phyloP scores from a whole-genome alignment of 2,113 vertebrate genomes.

The Ramphastos sulfuratus region DNA sequence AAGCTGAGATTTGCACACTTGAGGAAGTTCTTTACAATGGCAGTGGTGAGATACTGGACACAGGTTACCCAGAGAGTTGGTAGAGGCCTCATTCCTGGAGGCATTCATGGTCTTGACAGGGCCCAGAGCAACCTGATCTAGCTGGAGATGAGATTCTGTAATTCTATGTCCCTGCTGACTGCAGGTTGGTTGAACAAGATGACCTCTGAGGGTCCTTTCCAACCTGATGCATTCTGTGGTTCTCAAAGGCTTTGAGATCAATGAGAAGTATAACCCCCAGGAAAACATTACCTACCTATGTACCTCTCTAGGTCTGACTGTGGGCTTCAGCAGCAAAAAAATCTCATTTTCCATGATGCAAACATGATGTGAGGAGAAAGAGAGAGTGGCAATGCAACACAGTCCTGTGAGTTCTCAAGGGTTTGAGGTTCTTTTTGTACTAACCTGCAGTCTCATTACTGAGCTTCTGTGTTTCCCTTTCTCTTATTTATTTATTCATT shows the following conservation, averaged over 20 bases:
- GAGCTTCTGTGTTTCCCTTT: not conserved
- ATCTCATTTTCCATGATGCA: not conserved
- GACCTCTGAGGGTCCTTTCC: too few species aligned
- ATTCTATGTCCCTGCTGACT: too few species aligned
- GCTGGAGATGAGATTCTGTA: too few species aligned
- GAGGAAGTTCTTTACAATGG: not conserved
- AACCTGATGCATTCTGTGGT: not conserved
- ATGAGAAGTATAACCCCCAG: not conserved
- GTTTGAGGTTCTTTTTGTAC: not conserved
- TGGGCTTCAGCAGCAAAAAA: not conserved
- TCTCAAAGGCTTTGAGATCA: not conserved
- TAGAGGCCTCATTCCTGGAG: too few species aligned
- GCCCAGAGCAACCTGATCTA: too few species aligned
- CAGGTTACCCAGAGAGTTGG: too few species aligned
- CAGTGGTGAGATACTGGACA: too few species aligned
- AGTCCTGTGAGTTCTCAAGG: not conserved
- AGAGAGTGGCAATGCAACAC: not conserved
- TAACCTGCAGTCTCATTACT: not conserved
- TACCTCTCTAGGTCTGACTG: not conserved
- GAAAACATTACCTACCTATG: not conserved
- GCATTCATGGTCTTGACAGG: too few species aligned
- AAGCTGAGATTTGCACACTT: not conserved
- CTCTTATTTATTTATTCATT: not conserved
- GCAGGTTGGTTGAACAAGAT: too few species aligned
- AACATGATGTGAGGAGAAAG: not conserved